phyloP scores from a whole-genome alignment of 2,113 vertebrate species.

The Phylloscopus trochiloides region DNA sequence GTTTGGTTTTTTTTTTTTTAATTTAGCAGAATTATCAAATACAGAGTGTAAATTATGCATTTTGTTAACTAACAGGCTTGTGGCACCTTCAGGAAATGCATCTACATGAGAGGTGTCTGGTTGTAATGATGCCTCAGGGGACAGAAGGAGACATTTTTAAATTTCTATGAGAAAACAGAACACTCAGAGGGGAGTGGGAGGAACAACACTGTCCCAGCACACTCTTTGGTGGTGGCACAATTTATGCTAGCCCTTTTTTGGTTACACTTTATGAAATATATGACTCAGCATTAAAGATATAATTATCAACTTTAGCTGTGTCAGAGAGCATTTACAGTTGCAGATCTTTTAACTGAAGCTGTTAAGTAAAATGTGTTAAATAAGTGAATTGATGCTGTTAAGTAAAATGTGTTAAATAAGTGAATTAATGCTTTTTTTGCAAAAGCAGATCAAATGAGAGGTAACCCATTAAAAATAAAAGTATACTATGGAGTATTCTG shows the following conservation, averaged over 20 bases:
- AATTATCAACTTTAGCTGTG: not conserved
- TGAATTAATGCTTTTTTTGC: not conserved
- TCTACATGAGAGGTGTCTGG: not conserved
- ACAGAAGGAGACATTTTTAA: not conserved
- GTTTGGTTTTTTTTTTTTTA: not conserved
- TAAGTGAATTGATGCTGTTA: not conserved
- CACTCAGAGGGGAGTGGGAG: not conserved
- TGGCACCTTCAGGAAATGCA: not conserved
- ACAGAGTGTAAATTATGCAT: not conserved
- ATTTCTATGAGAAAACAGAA: not conserved
- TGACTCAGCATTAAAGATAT: not conserved
- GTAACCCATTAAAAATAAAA: not conserved
- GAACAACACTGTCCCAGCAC: not conserved
- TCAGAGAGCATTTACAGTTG: not conserved
- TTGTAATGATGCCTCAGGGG: not conserved
- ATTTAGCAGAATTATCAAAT: not conserved
- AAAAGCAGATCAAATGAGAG: not conserved
- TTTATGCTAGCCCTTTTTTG: not conserved
- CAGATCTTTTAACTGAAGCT: not conserved
- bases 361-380: not conserved
- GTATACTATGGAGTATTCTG: not conserved
- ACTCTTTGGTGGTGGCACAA: not conserved
- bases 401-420: not conserved
- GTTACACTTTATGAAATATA: not conserved
- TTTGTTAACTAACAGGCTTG: not conserved